phyloP scores from a whole-genome alignment of 2,797 vertebrate species.

The Rhinatrema bivittatum region DNA sequence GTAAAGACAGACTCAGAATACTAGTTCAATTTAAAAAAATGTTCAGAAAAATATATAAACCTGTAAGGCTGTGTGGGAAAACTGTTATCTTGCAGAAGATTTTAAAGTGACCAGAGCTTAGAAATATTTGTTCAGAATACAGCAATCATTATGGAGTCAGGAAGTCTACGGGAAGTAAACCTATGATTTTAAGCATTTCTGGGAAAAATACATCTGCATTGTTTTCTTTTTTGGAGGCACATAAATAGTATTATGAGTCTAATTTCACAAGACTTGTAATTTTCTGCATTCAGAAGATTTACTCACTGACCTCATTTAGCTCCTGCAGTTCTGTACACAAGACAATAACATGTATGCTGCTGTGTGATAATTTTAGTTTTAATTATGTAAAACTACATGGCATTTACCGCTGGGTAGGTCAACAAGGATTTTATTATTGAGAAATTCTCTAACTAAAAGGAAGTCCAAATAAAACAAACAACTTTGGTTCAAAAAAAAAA shows the following conservation, averaged over 20 bases:
- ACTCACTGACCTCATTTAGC: constrained; percentile 41
- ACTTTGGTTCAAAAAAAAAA: too few species aligned
- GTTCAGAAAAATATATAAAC: too few species aligned
- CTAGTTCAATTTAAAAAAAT: too few species aligned
- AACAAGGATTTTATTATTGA: background rate
- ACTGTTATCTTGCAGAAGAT: constrained; percentile 15
- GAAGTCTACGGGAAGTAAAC: constrained; percentile 56
- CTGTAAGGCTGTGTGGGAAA: constrained; percentile 21
- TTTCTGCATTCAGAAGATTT: constrained; percentile 44
- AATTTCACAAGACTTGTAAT: constrained; percentile 54
- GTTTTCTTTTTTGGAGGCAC: constrained; percentile 56
- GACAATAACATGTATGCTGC: background rate
- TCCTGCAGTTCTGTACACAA: constrained; percentile 11
- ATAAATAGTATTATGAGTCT: constrained; percentile 58
- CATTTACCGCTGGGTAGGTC: background rate
- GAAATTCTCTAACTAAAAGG: too few species aligned
- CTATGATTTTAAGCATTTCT: constrained; percentile 59
- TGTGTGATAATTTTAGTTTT: constrained; percentile 3
- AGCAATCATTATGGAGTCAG: constrained; percentile 53
- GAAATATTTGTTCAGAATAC: constrained; percentile 28
- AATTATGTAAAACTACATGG: background rate
- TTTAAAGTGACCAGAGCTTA: constrained; percentile 17
- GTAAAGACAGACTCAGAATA: constrained; percentile 4
- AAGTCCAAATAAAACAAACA: too few species aligned
- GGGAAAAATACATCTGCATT: constrained; percentile 31